phyloP scores from a whole-genome alignment of 23 tunicate genomes.

The Ascidia mentula region DNA sequence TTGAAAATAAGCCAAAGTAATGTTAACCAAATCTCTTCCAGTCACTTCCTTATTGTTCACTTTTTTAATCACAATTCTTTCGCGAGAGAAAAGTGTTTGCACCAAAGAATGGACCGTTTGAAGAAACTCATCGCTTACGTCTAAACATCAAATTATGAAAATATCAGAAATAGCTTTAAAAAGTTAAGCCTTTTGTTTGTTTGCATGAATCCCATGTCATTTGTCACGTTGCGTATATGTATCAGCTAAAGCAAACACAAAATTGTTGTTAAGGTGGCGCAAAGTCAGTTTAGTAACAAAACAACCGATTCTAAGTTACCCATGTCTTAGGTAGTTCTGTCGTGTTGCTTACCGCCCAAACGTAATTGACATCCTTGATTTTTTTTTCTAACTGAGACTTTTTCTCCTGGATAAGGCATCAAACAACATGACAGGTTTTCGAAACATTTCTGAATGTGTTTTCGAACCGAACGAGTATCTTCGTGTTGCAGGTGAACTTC shows the following conservation, averaged over 20 bases:
- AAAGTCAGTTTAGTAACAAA: no score
- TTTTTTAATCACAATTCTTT: constrained; percentile 2
- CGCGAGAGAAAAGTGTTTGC: background rate
- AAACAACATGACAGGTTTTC: constrained; percentile 15
- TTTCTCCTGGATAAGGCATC: constrained; percentile 7
- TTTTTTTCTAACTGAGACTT: background rate
- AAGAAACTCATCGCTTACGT: constrained; percentile 2
- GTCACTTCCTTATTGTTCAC: constrained; percentile 10
- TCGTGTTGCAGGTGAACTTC: background rate
- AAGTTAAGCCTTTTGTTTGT: no score
- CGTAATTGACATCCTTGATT: background rate
- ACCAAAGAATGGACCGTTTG: background rate
- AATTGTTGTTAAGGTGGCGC: no score
- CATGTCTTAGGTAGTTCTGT: no score
- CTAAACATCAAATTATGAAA: background rate
- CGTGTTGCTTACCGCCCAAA: background rate
- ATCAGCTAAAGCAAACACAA: no score
- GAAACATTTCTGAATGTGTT: constrained; percentile 1
- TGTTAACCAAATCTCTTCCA: constrained; percentile 5
- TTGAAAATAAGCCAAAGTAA: background rate
- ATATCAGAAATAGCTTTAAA: background rate
- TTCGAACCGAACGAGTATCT: background rate
- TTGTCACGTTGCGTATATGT: no score
- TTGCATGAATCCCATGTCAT: background rate
- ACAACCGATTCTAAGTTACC: no score